Base-by-base conservation (phyloP, 2,797 vertebrate species). In the Sarcophilus harrisii region DNA sequence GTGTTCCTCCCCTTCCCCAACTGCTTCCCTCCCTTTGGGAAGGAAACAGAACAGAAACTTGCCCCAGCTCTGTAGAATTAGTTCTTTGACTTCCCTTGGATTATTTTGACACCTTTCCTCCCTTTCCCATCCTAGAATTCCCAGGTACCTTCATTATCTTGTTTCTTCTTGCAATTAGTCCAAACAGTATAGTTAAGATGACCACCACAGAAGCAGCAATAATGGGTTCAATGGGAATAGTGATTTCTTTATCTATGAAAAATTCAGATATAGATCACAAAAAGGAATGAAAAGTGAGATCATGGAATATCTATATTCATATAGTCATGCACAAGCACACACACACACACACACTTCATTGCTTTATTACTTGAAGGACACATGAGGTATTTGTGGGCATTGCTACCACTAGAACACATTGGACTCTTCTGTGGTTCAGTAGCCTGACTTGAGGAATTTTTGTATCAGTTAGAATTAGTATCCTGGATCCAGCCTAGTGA, bases 181-280 rank as follows among this genome's bases (percentile, higher is more conserved):
- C 99, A 30, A 99, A 99, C 91, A 99, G 0, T 0, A 98, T 0
- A 0, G 99, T 99, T 30, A 99, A n/a, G 2, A 54, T 0, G 66
- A 99, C 98, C 81, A 99, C 99, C 94, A 99, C 99, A 0, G 96
- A 9, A 0, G 99, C 99, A 93, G 99, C 99, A 92, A 99, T 99
- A n/a, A 99, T 89, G 0, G 99, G 99, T 90, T 99, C 99, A 62
- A 57, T 52, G 3, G 99, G 99, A 28, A 99, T 98, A 66, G 96
- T 92, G 0, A 96, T 0, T 4, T 96, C 98, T 97, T 97, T 99
- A 11, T 99, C 99, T 99, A 97, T 94, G 60, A 73, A 97, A 94
- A 97, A 95, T 54, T 45, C 38, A 97, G 95, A 96, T 32, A 91
- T 52, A 96, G 32, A 18, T 32, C 91, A 91, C 32, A 57, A 57